These are phyloP conservation scores for Myodes glareolus DNA, from an alignment of 2,113 vertebrate species.

Conservation along the genomic window DNA sequence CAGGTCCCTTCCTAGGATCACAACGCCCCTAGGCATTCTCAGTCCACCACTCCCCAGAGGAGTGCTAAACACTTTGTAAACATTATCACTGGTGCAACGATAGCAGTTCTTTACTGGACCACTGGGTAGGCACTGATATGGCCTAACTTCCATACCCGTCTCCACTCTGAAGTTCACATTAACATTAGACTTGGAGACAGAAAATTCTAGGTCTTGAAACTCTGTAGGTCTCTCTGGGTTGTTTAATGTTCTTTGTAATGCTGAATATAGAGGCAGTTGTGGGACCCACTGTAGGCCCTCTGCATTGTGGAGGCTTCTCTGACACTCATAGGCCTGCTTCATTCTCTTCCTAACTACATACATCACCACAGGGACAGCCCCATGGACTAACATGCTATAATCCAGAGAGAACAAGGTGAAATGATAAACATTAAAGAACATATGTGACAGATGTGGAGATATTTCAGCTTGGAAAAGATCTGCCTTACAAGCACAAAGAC, in stretches of 20 bases:
- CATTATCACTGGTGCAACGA: background rate
- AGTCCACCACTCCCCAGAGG: background rate
- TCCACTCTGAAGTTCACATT: background rate
- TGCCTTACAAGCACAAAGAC: background rate
- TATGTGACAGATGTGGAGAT: too few relatives aligned
- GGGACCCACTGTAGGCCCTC: background rate
- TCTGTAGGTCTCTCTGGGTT: background rate
- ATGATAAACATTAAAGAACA: background rate
- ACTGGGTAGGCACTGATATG: background rate
- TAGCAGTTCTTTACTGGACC: background rate
- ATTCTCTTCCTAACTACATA: background rate
- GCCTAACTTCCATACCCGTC: background rate
- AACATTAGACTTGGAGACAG: background rate
- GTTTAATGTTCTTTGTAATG: background rate
- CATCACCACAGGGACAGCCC: fast-evolving
- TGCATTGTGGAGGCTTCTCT: background rate
- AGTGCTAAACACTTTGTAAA: background rate
- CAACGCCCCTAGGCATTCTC: background rate
- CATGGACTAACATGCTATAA: too few relatives aligned
- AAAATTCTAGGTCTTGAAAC: background rate
- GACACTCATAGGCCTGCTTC: background rate
- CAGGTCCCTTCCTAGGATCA: background rate
- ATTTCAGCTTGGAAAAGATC: background rate
- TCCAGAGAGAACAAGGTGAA: background rate
- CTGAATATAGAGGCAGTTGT: background rate